phyloP scores from a whole-genome alignment of 2,797 vertebrate species.

The Gymnopithys bicolor region DNA sequence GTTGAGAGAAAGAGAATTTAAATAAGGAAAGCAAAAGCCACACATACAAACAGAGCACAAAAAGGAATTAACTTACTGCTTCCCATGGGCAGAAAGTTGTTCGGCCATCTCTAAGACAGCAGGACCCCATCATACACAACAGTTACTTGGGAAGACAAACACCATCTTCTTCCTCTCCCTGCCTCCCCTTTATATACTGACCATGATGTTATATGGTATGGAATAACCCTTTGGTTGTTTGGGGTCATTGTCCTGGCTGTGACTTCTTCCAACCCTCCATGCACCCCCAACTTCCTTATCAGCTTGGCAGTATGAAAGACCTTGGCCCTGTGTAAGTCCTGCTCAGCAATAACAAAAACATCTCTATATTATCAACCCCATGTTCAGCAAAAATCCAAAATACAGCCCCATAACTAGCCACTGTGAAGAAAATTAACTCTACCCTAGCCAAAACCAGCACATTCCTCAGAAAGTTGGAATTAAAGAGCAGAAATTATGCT shows the following conservation, averaged over 20 bases:
- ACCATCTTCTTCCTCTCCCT: neutral
- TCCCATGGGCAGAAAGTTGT: neutral
- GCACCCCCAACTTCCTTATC: neutral
- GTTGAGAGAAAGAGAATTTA: neutral
- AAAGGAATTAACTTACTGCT: neutral
- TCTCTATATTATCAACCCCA: neutral
- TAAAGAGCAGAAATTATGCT: neutral
- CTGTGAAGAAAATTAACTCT: neutral
- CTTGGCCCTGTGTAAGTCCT: neutral
- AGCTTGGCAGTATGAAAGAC: neutral
- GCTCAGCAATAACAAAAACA: neutral
- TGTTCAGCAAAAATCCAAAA: neutral
- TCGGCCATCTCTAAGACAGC: neutral
- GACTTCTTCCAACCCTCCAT: neutral
- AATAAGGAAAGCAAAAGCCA: neutral
- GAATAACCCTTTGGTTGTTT: neutral
- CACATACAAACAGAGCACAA: neutral
- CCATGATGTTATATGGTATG: neutral
- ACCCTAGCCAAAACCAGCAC: neutral
- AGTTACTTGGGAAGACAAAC: neutral
- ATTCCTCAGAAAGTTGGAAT: neutral
- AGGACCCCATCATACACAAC: neutral
- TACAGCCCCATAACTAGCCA: neutral
- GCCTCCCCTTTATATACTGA: neutral
- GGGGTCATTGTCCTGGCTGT: neutral